phyloP scores from a whole-genome alignment of 2,888 invertebrate genomes.

The Epistrophe grossulariae region DNA sequence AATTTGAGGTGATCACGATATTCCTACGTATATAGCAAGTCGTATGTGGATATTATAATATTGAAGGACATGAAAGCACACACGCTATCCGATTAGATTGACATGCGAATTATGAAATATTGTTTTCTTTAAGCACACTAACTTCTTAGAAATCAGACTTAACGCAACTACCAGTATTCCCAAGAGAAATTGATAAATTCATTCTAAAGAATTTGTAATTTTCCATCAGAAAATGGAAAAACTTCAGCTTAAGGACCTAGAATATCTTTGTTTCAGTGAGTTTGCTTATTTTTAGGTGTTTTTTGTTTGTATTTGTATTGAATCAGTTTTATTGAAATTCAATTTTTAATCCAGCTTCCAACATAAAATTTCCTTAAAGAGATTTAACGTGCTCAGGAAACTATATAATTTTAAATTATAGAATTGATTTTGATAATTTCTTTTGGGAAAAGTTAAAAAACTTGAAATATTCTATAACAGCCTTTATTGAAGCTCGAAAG shows the following conservation, averaged over 20 bases:
- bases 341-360: no score
- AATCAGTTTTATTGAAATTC: not conserved
- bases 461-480: no score
- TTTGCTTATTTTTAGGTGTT: no score
- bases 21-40: conserved; percentile 3
- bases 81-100: conserved; percentile 41
- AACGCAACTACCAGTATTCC: not conserved
- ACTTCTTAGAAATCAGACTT: not conserved
- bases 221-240: not conserved
- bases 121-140: not conserved
- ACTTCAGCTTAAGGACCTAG: not conserved
- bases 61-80: conserved; percentile 59
- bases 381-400: no score
- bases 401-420: no score
- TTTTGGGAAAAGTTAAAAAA: no score
- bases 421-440: no score
- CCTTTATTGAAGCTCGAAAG: no score
- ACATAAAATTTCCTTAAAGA: not conserved
- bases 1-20: conserved; percentile 72
- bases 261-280: no score
- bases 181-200: not conserved
- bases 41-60: not conserved
- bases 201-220: not conserved
- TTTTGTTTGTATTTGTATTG: not conserved
- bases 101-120: conserved; percentile 39